These are phyloP conservation scores for Acanthaster planci DNA, from an alignment of 35 echinoderm and acorn worm species.

Conservation along the genomic window DNA sequence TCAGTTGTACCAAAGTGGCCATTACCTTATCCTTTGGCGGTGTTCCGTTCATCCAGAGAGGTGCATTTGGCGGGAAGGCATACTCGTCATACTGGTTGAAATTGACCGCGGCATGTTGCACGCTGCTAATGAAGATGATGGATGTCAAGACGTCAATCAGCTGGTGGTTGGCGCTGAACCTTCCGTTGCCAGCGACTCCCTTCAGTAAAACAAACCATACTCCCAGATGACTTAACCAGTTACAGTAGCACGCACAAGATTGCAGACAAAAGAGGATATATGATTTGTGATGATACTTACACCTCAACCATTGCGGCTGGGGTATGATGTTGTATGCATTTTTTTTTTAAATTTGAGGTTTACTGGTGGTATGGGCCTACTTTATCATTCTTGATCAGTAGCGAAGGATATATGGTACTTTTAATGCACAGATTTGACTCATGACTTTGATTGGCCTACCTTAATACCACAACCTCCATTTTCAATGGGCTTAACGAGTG, in stretches of 20 bases:
- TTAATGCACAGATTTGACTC: too few relatives aligned
- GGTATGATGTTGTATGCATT: too few relatives aligned
- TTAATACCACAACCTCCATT: constrained; percentile 40
- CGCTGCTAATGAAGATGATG: constrained; percentile 72
- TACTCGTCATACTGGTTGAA: constrained; percentile 74
- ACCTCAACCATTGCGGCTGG: too few relatives aligned
- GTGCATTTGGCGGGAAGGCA: constrained; percentile 72
- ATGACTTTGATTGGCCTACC: background rate
- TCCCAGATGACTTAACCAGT: too few relatives aligned
- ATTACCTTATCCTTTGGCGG: constrained; percentile 73
- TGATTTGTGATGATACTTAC: too few relatives aligned
- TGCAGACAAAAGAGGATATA: too few relatives aligned
- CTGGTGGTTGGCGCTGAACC: constrained; percentile 57
- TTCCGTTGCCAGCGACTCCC: constrained; percentile 33
- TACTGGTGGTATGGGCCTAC: too few relatives aligned
- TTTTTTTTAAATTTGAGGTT: too few relatives aligned
- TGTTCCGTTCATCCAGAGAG: constrained; percentile 43
- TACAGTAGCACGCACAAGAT: too few relatives aligned
- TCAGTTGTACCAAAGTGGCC: background rate
- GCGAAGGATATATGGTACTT: too few relatives aligned
- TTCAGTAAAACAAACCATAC: background rate
- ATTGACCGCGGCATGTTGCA: constrained; percentile 70
- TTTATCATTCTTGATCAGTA: too few relatives aligned
- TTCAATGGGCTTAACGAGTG: background rate
- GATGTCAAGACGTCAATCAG: constrained; percentile 43